Base-by-base conservation (phyloP, 30 jellyfish, hydroid and myxozoan genomes). In the Turritopsis rubra region DNA sequence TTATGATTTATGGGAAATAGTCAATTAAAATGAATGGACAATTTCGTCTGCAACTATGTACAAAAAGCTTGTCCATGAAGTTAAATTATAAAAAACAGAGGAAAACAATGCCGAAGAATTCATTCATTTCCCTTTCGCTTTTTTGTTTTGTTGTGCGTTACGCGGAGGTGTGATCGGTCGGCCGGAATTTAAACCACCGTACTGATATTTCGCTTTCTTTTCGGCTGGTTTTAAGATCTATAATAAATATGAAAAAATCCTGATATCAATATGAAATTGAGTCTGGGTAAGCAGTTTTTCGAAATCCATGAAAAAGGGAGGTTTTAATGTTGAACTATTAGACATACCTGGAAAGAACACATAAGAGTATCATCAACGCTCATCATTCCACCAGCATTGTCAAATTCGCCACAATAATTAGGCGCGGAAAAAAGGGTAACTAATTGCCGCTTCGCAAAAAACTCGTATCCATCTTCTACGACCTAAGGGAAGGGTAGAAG, bases 381-480 rank as follows among this genome's bases (percentile, higher is more conserved):
- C 99, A 95, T 95, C 97, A 90, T 88, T 20, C 97, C 98, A 66
- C 99, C 99, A n/a, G 99, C 99, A 75, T 95, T 95, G 79, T 95
- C 99, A 85, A 95, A 95, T 79, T 95, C 99, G 0, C 99, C 99
- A 72, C 99, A 95, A 79, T 95, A 95, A 81, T 95, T 95, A 26
- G 99, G 99, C 24, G 99, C 99, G 7, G 99, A 95, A 85, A 95
- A 95, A 30, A 95, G 66, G 1, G 99, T 95, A 21, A 95, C 99
- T 23, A 95, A 81, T 85, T 95, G 97, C 16, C 99, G 84, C 70
- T 95, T 95, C 26, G 99, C 97, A 72, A 87, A 95, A 72, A 95
- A 95, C 81, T 95, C 99, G 84, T 95, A 95, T 53, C 99, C 99
- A 85, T 95, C 99, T 95, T 95, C 99, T 24, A 95, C 99, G 28